Evolutionary conservation across 2,888 invertebrate species (phyloP).

Genomic region (Acronicta aceris): DNA sequence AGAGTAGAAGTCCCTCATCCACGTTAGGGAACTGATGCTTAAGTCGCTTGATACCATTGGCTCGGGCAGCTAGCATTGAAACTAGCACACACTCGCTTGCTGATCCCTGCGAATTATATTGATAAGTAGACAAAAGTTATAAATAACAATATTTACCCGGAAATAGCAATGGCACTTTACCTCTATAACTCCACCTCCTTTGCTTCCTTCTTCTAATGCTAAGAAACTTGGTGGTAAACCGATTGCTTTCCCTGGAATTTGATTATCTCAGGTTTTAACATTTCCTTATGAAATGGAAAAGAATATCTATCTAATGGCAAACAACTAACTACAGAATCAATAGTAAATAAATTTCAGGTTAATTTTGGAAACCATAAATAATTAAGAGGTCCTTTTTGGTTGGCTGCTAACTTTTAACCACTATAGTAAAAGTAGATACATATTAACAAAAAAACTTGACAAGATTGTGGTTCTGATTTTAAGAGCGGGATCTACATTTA

Average conservation of each 20-base stretch:
- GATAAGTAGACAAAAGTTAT: background rate
- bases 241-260: constrained; percentile 94
- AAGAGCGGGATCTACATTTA: too few species aligned
- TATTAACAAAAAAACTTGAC: too few species aligned
- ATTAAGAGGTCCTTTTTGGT: too few species aligned
- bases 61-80: constrained; percentile 97
- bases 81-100: constrained; percentile 98
- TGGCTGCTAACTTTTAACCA: too few species aligned
- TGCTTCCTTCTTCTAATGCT: constrained; percentile 94
- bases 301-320: too few species aligned
- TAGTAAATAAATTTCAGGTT: too few species aligned
- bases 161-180: constrained; percentile 79
- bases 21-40: constrained; percentile 95
- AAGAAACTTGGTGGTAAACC: constrained; percentile 97
- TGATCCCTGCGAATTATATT: constrained; percentile 91
- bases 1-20: constrained; percentile 96
- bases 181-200: constrained; percentile 98
- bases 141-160: too few species aligned
- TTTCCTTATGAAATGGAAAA: too few species aligned
- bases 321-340: too few species aligned
- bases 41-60: constrained; percentile 95
- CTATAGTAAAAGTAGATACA: too few species aligned
- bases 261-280: background rate
- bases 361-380: too few species aligned
- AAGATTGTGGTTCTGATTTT: too few species aligned